Percentiles rank a stretch among this genome's conserved stretches.
These are phyloP conservation scores for Seriola aureovittata DNA, from an alignment of 2,113 vertebrate genomes.

Conservation along the genomic window DNA sequence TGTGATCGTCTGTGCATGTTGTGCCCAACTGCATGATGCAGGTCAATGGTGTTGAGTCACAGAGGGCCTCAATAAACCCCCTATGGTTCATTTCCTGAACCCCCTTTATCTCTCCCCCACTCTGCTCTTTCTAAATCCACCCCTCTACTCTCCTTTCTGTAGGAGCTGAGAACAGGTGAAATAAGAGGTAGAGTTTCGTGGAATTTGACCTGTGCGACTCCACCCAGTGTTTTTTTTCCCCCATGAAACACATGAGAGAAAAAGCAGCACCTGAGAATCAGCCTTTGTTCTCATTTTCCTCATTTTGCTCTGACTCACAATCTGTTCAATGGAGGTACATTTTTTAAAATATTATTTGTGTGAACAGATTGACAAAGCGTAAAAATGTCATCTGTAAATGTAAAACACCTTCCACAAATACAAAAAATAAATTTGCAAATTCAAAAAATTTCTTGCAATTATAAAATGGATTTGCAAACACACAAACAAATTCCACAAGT, in stretches of 20 bases:
- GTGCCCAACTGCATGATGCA: slow-evolving; percentile 10
- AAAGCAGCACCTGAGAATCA: slow-evolving; percentile 62
- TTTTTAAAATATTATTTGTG: too few relatives aligned
- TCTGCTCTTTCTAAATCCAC: slow-evolving; percentile 9
- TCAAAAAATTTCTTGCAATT: too few relatives aligned
- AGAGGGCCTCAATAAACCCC: slow-evolving; percentile 26
- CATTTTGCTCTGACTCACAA: slow-evolving; percentile 43
- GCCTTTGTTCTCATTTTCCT: slow-evolving; percentile 60
- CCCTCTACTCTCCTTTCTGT: background rate
- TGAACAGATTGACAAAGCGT: too few relatives aligned
- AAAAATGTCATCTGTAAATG: too few relatives aligned
- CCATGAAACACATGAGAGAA: slow-evolving; percentile 29
- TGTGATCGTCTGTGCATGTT: slow-evolving; percentile 8
- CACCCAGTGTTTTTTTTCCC: slow-evolving; percentile 34
- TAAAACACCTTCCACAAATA: too few relatives aligned
- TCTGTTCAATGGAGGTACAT: slow-evolving; percentile 31
- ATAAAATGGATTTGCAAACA: too few relatives aligned
- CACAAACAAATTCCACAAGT: too few relatives aligned
- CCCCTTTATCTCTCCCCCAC: slow-evolving; percentile 12
- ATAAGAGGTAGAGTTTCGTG: slow-evolving; percentile 61
- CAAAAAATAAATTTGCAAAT: too few relatives aligned
- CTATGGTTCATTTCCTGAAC: slow-evolving; percentile 46
- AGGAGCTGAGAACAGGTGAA: slow-evolving; percentile 65
- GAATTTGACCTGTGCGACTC: slow-evolving; percentile 64
- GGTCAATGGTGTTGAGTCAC: slow-evolving; percentile 57